Conservation (phyloP, 2,888 invertebrate species). For the Tipula vernalis region DNA sequence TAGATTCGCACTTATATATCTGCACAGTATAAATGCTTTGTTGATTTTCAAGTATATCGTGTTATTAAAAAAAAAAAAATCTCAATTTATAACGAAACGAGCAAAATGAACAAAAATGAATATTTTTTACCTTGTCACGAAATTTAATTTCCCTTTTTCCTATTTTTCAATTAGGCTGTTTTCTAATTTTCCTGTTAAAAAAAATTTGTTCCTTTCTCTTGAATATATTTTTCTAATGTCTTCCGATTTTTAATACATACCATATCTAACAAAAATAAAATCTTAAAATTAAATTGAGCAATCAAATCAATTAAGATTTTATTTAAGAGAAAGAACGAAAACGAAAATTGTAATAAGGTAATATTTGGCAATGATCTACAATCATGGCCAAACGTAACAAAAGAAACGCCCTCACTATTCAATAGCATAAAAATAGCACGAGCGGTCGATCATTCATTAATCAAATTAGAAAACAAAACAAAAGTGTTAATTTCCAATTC, state of each 20-base stretch:
- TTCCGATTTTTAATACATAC: background rate
- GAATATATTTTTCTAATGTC: background rate
- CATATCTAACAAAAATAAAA: background rate
- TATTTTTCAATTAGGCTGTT: background rate
- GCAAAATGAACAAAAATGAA: background rate
- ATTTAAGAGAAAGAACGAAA: background rate
- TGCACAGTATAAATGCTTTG: background rate
- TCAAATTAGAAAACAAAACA: background rate
- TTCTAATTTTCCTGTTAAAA: background rate
- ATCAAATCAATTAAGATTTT: background rate
- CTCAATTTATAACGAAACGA: background rate
- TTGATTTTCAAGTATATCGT: background rate
- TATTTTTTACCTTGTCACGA: background rate
- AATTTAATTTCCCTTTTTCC: background rate
- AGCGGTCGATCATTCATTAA: background rate
- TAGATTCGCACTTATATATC: background rate
- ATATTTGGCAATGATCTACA: background rate
- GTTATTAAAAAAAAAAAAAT: background rate
- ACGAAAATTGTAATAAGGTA: background rate
- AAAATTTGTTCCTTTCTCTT: background rate
- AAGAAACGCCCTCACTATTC: background rate
- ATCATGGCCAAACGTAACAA: background rate
- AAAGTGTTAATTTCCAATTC: background rate
- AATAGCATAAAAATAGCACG: background rate
- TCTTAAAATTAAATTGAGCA: background rate